Conservation (phyloP, 30 jellyfish, hydroid and myxozoan species). For the Cassiopea xamachana region DNA sequence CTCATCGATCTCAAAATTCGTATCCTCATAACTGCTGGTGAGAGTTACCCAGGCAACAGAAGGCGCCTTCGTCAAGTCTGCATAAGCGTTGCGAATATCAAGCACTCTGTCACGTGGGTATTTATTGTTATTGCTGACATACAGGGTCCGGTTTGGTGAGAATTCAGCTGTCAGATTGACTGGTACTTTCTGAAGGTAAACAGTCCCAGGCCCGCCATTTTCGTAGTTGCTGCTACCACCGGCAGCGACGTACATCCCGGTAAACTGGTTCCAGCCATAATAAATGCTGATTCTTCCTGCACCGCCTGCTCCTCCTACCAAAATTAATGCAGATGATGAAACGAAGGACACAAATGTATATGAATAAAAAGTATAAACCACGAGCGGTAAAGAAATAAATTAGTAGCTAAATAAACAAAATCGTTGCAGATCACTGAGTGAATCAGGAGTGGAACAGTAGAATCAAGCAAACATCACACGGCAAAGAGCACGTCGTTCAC, state of each 20-base stretch:
- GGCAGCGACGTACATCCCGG: conserved; percentile 45
- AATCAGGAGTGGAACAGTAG: too few relatives aligned
- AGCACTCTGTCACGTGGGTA: conserved; percentile 59
- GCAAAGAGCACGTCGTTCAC: too few relatives aligned
- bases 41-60: conserved; percentile 73
- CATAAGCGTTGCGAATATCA: conserved; percentile 49
- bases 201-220: conserved; percentile 74
- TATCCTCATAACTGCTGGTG: conserved; percentile 40
- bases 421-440: too few relatives aligned
- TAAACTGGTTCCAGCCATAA: conserved; percentile 65
- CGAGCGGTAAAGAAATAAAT: too few relatives aligned
- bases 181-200: conserved; percentile 54
- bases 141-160: conserved; percentile 50
- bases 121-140: conserved; percentile 40
- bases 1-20: conserved; percentile 56
- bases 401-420: too few relatives aligned
- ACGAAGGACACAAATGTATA: too few relatives aligned
- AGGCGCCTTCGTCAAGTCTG: conserved; percentile 47
- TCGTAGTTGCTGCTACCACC: conserved; percentile 63
- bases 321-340: neutral
- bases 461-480: too few relatives aligned
- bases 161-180: conserved; percentile 27
- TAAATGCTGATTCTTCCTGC: conserved; percentile 68
- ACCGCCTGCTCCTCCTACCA: conserved; percentile 70
- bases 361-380: too few relatives aligned